Percentiles rank a stretch among this genome's conserved stretches.
Conservation (phyloP, 2,888 invertebrate species). For the Furcula furcula region DNA sequence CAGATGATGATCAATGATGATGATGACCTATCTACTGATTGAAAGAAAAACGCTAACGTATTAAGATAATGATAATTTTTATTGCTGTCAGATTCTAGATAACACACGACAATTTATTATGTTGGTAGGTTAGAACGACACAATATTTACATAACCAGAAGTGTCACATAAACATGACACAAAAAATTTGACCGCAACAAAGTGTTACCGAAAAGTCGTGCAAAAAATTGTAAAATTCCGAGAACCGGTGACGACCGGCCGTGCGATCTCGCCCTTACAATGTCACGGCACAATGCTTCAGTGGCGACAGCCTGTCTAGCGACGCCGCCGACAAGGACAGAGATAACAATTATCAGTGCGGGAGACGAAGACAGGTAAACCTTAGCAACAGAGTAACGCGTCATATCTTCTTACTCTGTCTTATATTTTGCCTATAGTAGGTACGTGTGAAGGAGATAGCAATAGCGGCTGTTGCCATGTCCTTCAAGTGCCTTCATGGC, state of each 20-base stretch:
- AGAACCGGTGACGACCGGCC: constrained; percentile 2
- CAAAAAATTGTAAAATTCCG: constrained; percentile 7
- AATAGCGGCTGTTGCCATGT: constrained; percentile 5
- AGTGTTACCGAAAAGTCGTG: constrained; percentile 4
- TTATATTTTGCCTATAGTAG: background rate
- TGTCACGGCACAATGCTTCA: constrained; percentile 12
- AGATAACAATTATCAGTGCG: background rate
- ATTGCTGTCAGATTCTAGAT: background rate
- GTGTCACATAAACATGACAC: constrained; percentile 2
- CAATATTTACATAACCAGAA: constrained; percentile 9
- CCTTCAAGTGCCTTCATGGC: constrained; percentile 9
- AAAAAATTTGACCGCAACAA: constrained; percentile 9
- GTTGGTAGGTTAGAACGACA: background rate
- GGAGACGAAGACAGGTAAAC: constrained; percentile 7
- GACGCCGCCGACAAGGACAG: constrained; percentile 7
- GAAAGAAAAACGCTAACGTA: background rate
- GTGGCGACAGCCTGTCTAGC: constrained; percentile 16
- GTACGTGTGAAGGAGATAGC: constrained; percentile 2
- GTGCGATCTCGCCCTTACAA: constrained; percentile 10
- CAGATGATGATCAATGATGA: no score
- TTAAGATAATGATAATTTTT: background rate
- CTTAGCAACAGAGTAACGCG: constrained; percentile 14
- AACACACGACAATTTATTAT: background rate
- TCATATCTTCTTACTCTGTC: constrained; percentile 3
- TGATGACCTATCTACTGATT: background rate